Base-by-base conservation (phyloP, 2,888 invertebrate species). In the Acleris sparsana region DNA sequence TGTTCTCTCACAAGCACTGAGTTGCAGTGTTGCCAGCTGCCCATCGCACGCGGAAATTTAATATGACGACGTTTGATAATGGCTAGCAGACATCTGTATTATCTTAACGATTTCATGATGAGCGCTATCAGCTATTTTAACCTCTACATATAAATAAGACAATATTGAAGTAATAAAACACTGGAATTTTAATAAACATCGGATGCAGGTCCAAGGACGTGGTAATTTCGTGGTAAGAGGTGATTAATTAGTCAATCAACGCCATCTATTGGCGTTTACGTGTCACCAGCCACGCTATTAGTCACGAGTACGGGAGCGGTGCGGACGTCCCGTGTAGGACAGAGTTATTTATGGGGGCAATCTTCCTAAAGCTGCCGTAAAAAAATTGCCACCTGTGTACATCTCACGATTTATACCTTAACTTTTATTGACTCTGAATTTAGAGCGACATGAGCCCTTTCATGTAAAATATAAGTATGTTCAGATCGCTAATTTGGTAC, bases 191-290 rank as follows among this genome's bases (percentile, higher is more conserved):
- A 17, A 53, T 48, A 39, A 33, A 43, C 17, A 48, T 48, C 51
- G 22, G 33, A 20, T 51, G 33, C 48, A 52, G 44, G 20, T 44
- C 60, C 9, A 44, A 51, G 29, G 17, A 55, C 43, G 49, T 29
- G 20, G 46, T 22, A 53, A 56, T 60, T 70, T 68, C 53, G 70
- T 69, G 70, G 68, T 66, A 58, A 67, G 69, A 71, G 78, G 85
- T 90, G 88, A 91, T 89, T 86, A 86, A 91, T 86, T 82, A 79
- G 79, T 85, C 84, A 89, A 91, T 91, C 82, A 86, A 88, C 80
- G 80, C 85, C 85, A 88, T 83, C 85, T 88, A 86, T 87, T 78
- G 84, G 80, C 79, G 77, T 78, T 83, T 78, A 80, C 78, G 78
- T 80, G 84, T 87, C 85, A 82, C 81, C 82, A 75, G 72, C 72